Base-by-base conservation (phyloP, 2,797 vertebrate genomes). In the Lemur catta region DNA sequence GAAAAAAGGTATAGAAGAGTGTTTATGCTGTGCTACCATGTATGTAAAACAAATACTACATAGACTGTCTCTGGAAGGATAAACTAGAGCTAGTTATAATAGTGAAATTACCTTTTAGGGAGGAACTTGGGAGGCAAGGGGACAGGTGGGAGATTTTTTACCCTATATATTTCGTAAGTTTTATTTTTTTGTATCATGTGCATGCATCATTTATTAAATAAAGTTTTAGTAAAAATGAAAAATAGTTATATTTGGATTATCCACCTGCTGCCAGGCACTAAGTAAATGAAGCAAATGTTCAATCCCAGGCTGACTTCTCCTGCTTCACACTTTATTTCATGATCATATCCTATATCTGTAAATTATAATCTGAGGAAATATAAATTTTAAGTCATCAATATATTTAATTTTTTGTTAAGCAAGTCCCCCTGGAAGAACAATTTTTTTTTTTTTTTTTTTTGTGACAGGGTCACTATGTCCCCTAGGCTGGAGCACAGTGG, bases 401-500 rank as follows among this genome's bases (percentile, higher is more conserved):
- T 67, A n/a, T 74, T 81, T 84, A 50, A 30, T 41, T 84, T 81
- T 94, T 74, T 82, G 43, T 75, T 80, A 92, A 92, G 63, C 84
- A 89, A 14, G 24, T 89, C 41, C 63, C n/a, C 43, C 59, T 22
- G 22, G 26, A 94, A 89, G 38, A 55, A 80, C 24, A 14, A 30
- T 43, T 43, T 43, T 43, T 9, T 33, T 30, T 63, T 63, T 33
- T 63, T 63, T 63, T 33, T 63, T 63, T 33, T 63, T 63, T 30
- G 13, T 33, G 30, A 63, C 14, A 33, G 30, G 61, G 2, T 63
- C 30, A 33, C 33, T 6, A 7, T 63, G 14, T 63, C 6, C 6
- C 14, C 61, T 30, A 33, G 61, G 33, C 30, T 33, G 30, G 30
- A 63, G 61, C 33, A 30, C 61, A 63, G 61, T 63, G 30, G 30